phyloP scores from a whole-genome alignment of 2,888 invertebrate species.

The Urechis unicinctus region DNA sequence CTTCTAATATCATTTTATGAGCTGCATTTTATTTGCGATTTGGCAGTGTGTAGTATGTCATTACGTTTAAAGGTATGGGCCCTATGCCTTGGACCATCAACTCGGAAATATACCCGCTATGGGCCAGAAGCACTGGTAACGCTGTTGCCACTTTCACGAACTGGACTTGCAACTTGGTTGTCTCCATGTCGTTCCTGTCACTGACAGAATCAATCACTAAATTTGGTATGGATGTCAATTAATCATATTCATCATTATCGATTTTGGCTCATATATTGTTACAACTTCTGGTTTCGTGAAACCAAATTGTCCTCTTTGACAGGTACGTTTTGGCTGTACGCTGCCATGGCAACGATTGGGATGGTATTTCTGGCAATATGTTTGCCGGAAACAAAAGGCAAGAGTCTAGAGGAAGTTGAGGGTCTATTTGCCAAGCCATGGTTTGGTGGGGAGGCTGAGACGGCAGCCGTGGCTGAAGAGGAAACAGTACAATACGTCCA shows the following conservation, averaged over 20 bases:
- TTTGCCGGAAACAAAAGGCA: slow-evolving; percentile 57
- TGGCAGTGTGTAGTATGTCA: no score
- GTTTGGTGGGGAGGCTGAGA: slow-evolving; percentile 34
- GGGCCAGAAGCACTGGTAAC: slow-evolving; percentile 55
- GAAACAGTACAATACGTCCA: slow-evolving; percentile 52
- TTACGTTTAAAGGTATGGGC: slow-evolving; percentile 42
- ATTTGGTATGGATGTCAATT: slow-evolving; percentile 41
- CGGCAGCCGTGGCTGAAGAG: slow-evolving; percentile 22
- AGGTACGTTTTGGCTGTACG: slow-evolving; percentile 57
- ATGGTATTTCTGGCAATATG: slow-evolving; percentile 48
- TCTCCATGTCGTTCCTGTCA: slow-evolving; percentile 56
- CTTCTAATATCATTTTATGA: no score
- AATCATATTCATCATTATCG: background rate
- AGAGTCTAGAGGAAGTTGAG: slow-evolving; percentile 55
- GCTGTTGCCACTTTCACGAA: slow-evolving; percentile 52
- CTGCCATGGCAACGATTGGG: slow-evolving; percentile 48
- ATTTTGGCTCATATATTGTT: no score
- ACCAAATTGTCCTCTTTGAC: slow-evolving; percentile 2
- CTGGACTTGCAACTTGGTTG: slow-evolving; percentile 55
- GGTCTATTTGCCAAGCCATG: slow-evolving; percentile 48
- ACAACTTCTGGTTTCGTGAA: no score
- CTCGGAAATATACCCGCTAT: slow-evolving; percentile 56
- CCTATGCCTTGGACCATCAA: slow-evolving; percentile 58
- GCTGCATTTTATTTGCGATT: background rate
- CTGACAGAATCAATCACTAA: slow-evolving; percentile 50